A percentile compares a stretch with the other conserved stretches of the same genome.
Evolutionary conservation across 2,113 vertebrate genomes (phyloP).

Genomic region (Misgurnus anguillicaudatus): DNA sequence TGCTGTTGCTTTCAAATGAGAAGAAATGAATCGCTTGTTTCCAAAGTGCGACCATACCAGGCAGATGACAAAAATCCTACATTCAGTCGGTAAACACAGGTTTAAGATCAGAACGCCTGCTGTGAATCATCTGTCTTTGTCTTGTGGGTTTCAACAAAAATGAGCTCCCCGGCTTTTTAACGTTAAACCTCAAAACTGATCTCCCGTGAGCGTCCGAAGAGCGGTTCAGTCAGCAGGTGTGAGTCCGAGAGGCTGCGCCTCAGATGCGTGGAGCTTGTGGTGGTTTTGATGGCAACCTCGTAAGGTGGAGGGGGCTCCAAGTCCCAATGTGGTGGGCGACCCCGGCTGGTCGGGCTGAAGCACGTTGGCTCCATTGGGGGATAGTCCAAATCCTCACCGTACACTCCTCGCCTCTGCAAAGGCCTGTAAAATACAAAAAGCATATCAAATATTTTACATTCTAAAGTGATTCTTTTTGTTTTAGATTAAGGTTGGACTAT

Average conservation of each 20-base stretch:
- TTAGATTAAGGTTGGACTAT: not conserved
- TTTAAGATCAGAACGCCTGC: not conserved
- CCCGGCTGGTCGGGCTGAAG: conserved; percentile 69
- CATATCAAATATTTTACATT: conserved; percentile 9
- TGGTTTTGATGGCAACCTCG: conserved; percentile 80
- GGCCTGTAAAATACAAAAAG: conserved; percentile 56
- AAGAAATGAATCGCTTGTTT: not conserved
- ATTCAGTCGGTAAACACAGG: conserved; percentile 4
- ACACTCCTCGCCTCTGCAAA: conserved; percentile 62
- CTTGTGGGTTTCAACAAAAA: not conserved
- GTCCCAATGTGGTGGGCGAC: conserved; percentile 69
- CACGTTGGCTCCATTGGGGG: conserved; percentile 74
- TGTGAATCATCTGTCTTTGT: not conserved
- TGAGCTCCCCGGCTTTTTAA: not conserved
- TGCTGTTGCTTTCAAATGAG: not conserved
- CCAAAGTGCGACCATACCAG: not conserved
- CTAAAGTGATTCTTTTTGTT: not conserved
- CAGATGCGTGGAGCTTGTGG: conserved; percentile 76
- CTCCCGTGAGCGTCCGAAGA: conserved; percentile 76
- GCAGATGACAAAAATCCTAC: not conserved
- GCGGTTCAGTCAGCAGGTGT: conserved; percentile 71
- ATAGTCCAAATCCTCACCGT: conserved; percentile 75
- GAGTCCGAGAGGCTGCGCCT: conserved; percentile 79
- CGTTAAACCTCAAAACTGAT: conserved; percentile 80
- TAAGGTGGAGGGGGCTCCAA: conserved; percentile 78